Conservation (phyloP, 2,113 vertebrate species). For the Sciurus niger region DNA sequence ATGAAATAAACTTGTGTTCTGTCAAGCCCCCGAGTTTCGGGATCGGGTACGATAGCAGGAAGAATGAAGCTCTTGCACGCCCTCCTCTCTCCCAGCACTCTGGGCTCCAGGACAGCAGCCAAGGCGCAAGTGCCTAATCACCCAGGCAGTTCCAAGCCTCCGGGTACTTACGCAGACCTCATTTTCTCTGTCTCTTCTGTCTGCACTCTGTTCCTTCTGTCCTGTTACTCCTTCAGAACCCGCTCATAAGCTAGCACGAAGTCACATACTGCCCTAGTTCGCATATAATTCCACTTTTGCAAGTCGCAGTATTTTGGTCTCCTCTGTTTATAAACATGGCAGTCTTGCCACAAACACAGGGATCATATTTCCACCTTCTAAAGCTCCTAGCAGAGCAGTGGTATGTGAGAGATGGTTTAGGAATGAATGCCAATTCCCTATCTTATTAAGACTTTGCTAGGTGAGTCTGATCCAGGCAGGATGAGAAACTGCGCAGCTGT, state of each 20-base stretch:
- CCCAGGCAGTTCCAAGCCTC: not conserved
- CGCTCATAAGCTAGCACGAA: not conserved
- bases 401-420: not conserved
- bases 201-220: not conserved
- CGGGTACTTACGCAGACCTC: not conserved
- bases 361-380: not conserved
- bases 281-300: not conserved
- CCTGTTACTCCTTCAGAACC: not conserved
- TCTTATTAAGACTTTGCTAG: slow-evolving; percentile 52
- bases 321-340: slow-evolving; percentile 40
- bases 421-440: not conserved
- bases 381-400: not conserved
- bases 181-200: not conserved
- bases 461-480: slow-evolving; percentile 5
- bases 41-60: not conserved
- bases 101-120: not conserved
- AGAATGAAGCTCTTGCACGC: not conserved
- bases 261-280: not conserved
- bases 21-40: not conserved
- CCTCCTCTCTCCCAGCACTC: not conserved
- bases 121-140: not conserved
- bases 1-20: not conserved
- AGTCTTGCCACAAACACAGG: not conserved
- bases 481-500: slow-evolving; percentile 25
- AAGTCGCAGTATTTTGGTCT: slow-evolving; percentile 38